phyloP scores from a whole-genome alignment of 2,113 vertebrate species.

The Lasiurus borealis region DNA sequence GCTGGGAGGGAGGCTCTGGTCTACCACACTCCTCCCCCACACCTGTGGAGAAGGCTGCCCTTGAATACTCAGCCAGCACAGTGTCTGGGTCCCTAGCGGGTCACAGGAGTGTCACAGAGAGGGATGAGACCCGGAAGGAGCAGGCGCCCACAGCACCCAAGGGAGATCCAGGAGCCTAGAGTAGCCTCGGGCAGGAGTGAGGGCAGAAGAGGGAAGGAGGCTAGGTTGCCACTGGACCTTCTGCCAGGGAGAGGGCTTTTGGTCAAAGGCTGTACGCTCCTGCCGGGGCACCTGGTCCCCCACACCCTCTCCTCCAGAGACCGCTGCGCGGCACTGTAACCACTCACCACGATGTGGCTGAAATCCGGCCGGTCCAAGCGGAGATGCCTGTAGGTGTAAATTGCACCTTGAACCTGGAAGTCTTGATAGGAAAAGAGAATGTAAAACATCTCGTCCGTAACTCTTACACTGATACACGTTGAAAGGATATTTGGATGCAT shows the following conservation, averaged over 20 bases:
- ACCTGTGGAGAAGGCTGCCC: background rate
- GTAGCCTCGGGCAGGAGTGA: background rate
- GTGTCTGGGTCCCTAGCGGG: background rate
- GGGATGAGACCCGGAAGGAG: background rate
- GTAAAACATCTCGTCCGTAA: background rate
- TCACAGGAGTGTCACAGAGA: background rate
- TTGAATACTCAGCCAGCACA: background rate
- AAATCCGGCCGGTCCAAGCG: background rate
- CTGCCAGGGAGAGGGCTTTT: too few species aligned
- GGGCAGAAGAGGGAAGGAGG: background rate
- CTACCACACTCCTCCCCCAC: accelerated
- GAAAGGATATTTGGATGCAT: background rate
- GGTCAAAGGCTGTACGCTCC: background rate
- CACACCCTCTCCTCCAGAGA: background rate
- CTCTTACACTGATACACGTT: background rate
- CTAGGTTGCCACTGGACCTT: background rate
- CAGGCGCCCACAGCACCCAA: background rate
- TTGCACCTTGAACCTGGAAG: background rate
- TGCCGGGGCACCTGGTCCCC: too few species aligned
- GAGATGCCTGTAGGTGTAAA: background rate
- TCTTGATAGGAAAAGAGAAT: background rate
- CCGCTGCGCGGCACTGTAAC: accelerated
- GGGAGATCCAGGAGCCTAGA: background rate
- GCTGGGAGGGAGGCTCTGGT: background rate
- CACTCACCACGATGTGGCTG: accelerated